Conservation (phyloP, 1,140 invertebrate species). For the Patella vulgata region DNA sequence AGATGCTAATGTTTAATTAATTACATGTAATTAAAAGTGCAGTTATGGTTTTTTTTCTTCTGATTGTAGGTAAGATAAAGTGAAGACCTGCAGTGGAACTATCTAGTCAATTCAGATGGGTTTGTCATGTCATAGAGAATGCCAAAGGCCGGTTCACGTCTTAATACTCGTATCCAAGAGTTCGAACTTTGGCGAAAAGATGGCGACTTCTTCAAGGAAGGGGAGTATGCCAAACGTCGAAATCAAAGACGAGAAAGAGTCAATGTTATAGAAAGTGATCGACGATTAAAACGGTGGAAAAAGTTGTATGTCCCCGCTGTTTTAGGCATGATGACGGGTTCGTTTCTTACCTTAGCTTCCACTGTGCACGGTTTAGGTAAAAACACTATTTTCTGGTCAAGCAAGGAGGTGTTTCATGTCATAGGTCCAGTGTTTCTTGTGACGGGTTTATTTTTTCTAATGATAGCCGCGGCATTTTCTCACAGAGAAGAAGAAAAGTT, state of each 20-base stretch:
- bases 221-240: conserved; percentile 15
- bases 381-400: conserved; percentile 9
- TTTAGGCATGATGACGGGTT: conserved; percentile 12
- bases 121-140: too few relatives aligned
- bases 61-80: too few relatives aligned
- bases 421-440: conserved; percentile 6
- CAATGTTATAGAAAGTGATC: background rate
- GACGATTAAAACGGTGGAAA: conserved; percentile 4
- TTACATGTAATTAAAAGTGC: too few relatives aligned
- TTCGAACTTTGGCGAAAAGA: conserved; percentile 5
- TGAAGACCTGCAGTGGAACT: too few relatives aligned
- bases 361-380: conserved; percentile 10
- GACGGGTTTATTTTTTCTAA: background rate
- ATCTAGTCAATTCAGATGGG: too few relatives aligned
- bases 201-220: conserved; percentile 1
- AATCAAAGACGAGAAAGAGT: background rate
- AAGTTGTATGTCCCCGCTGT: conserved; percentile 15
- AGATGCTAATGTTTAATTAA: too few relatives aligned
- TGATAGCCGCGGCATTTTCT: conserved; percentile 9
- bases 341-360: conserved; percentile 10
- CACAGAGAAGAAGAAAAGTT: conserved; percentile 8
- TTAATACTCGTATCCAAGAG: too few relatives aligned
- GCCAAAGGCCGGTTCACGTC: too few relatives aligned
- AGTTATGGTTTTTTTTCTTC: too few relatives aligned
- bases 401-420: background rate